phyloP scores from a whole-genome alignment of 2,888 invertebrate genomes.

The Biston betularia region DNA sequence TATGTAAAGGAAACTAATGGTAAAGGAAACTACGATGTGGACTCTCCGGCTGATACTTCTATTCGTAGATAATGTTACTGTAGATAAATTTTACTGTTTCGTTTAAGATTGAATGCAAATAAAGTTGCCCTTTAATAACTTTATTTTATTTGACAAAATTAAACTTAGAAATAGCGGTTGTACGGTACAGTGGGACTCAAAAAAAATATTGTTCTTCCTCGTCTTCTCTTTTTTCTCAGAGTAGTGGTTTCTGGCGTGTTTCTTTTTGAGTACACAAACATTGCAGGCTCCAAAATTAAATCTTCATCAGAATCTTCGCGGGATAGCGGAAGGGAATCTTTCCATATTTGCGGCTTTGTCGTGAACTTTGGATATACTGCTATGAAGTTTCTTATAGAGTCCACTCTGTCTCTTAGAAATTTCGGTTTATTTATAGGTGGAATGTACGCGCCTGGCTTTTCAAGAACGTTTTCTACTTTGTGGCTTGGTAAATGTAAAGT shows the following conservation, averaged over 20 bases:
- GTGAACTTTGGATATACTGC: conserved; percentile 44
- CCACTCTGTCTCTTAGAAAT: conserved; percentile 55
- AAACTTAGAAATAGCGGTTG: conserved; percentile 64
- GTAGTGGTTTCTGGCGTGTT: conserved; percentile 31
- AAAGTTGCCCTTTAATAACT: background rate
- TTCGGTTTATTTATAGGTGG: conserved; percentile 48
- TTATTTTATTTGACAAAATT: background rate
- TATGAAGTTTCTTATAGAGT: conserved; percentile 57
- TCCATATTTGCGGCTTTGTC: conserved; percentile 24
- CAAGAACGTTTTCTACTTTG: conserved; percentile 39
- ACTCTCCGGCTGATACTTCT: too few species aligned
- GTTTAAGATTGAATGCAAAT: background rate
- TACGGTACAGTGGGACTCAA: conserved; percentile 73
- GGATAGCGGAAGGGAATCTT: conserved; percentile 40
- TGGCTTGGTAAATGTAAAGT: conserved; percentile 32
- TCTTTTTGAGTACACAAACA: conserved; percentile 40
- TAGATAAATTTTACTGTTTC: too few species aligned
- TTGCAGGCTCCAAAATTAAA: conserved; percentile 29
- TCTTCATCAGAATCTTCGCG: conserved; percentile 43
- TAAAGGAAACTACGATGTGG: too few species aligned
- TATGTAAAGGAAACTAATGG: too few species aligned
- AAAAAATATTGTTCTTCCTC: conserved; percentile 70
- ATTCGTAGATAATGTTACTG: too few species aligned
- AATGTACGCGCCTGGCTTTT: conserved; percentile 45
- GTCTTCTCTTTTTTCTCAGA: conserved; percentile 39